Evolutionary conservation across 2,888 invertebrate genomes (phyloP).

Genomic region (Ophion ellenae): DNA sequence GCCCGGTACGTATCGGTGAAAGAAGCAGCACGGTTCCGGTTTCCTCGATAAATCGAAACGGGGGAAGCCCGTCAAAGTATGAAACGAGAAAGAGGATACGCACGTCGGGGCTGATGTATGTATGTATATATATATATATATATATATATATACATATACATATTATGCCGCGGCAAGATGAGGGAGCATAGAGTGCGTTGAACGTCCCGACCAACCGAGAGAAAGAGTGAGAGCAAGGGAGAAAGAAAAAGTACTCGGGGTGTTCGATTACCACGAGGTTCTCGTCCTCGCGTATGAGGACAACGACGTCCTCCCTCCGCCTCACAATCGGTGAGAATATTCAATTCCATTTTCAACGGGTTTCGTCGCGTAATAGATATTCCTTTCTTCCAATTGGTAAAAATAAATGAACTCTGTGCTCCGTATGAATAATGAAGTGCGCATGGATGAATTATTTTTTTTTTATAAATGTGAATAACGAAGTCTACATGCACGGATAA

Average conservation of each 20-base stretch:
- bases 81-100: slow-evolving; percentile 82
- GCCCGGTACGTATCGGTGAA: slow-evolving; percentile 35
- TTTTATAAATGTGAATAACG: no score
- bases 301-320: slow-evolving; percentile 55
- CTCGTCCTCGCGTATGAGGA: slow-evolving; percentile 53
- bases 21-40: slow-evolving; percentile 78
- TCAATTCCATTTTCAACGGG: slow-evolving; percentile 48
- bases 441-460: background rate
- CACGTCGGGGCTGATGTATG: slow-evolving; percentile 53
- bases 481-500: no score
- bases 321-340: slow-evolving; percentile 21
- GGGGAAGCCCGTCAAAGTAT: slow-evolving; percentile 75
- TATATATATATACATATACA: background rate
- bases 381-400: background rate
- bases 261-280: slow-evolving; percentile 65
- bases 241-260: slow-evolving; percentile 70
- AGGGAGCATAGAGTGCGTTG: slow-evolving; percentile 61
- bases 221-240: slow-evolving; percentile 16
- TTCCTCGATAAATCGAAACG: slow-evolving; percentile 83
- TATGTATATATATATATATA: slow-evolving; percentile 12
- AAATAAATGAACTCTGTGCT: background rate
- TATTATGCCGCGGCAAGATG: slow-evolving; percentile 45
- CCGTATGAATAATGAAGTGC: background rate
- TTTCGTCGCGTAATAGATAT: slow-evolving; percentile 12
- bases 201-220: slow-evolving; percentile 46